Base-by-base conservation (phyloP, 2,888 invertebrate genomes). In the Spisula solida region DNA sequence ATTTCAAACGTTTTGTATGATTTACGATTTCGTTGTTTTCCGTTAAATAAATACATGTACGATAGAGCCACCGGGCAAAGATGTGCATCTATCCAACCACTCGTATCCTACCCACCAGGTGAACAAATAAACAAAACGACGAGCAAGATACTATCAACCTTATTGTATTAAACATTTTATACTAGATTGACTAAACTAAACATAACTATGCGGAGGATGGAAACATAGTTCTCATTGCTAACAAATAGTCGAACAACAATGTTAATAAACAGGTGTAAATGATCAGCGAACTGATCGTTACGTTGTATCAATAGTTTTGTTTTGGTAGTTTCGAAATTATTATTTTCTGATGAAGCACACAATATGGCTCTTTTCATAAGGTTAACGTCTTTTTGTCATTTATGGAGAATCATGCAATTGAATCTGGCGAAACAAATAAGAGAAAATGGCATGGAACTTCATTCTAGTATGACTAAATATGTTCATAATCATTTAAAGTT, bases 51-150 rank as follows among this genome's bases (percentile, higher is more conserved):
- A 60, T 41, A 51, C 16, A 31, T 41, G 41, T 41, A 41, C 41
- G 41, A 2, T 41, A 41, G 41, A 29, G 51, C 81, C 82, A 25
- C 29, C 48, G 86, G 86, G 70, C 51, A 81, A 41, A 34, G 60
- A 31, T 70, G 66, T 29, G 29, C 41, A 60, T 66, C 75, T 86
- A 81, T 70, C 86, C 41, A 60, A 80, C 16, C 14, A 31, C 34
- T 31, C 34, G 12, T 25, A 31, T 31, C 10, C 18, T 31, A 31
- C 34, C 55, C 83, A 56, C 82, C 82, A 87, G 51, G 82, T 87
- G 87, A 87, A 83, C 51, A 80, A 79, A 87, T 80, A 87, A 80
- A 80, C 80, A 47, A 80, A 47, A 41, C 31, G 18, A 51, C 12
- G 16, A 78, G 29, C 78, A 10, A 25, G n/a, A 80, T 80, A 80